Percentiles rank a stretch among this genome's conserved stretches.
These are phyloP conservation scores for Drosophila suzukii DNA, from an alignment of 1,140 invertebrate species.

Conservation along the genomic window DNA sequence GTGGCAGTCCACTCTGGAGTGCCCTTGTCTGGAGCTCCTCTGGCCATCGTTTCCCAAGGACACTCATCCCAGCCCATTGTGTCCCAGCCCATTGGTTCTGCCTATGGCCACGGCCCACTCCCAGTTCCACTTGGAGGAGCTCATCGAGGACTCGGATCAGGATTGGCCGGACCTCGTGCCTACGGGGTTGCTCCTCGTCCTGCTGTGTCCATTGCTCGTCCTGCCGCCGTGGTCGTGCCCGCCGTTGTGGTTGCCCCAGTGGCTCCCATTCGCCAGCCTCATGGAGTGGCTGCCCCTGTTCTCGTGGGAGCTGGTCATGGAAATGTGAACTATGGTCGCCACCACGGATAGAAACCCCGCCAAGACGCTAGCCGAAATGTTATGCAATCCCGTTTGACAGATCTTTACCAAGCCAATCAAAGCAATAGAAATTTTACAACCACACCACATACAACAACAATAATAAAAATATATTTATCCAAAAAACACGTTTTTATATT, in stretches of 20 bases:
- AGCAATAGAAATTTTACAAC: neutral
- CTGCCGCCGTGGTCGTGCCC: constrained; percentile 11
- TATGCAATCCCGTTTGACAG: neutral
- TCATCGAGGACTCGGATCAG: constrained; percentile 3
- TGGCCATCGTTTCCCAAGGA: constrained; percentile 1
- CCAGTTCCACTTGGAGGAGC: neutral
- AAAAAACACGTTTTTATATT: neutral
- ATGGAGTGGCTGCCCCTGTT: constrained; percentile 10
- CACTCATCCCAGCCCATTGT: no score
- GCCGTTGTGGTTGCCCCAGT: constrained; percentile 2
- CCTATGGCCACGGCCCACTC: neutral
- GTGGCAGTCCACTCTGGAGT: constrained; percentile 11
- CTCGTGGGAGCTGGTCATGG: neutral
- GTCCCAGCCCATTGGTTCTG: neutral
- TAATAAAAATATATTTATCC: neutral
- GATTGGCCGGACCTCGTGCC: neutral
- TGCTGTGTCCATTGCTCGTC: neutral
- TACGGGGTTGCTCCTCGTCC: neutral
- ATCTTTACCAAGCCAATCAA: neutral
- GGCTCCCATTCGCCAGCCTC: constrained; percentile 15
- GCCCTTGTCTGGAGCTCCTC: constrained; percentile 1
- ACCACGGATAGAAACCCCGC: neutral
- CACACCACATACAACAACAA: no score
- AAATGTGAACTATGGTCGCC: constrained; percentile 1
- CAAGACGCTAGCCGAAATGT: neutral